Percentiles rank a stretch among this genome's conserved stretches.
These are phyloP conservation scores for Melanostoma mellinum DNA, from an alignment of 2,888 invertebrate species.

Conservation along the genomic window DNA sequence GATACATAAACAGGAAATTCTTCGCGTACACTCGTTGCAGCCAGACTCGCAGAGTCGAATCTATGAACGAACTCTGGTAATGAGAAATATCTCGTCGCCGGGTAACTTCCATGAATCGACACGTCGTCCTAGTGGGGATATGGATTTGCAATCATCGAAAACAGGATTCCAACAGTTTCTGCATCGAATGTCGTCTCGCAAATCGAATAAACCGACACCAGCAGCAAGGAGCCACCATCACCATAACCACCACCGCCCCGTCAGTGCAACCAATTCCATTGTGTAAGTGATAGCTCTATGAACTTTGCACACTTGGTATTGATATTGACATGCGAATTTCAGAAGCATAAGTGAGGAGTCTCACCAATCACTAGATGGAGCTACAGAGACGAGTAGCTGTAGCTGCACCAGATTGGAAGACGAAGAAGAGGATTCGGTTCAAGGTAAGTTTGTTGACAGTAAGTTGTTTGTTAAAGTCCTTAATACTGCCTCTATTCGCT, in stretches of 20 bases:
- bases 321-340: constrained; percentile 38
- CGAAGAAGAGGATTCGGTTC: constrained; percentile 71
- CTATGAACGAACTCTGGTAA: constrained; percentile 80
- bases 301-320: constrained; percentile 32
- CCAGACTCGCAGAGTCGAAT: constrained; percentile 72
- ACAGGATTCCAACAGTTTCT: constrained; percentile 81
- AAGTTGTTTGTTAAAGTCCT: neutral
- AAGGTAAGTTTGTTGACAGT: constrained; percentile 60
- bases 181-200: constrained; percentile 81
- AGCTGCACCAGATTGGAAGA: constrained; percentile 80
- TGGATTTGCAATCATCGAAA: constrained; percentile 62
- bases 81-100: constrained; percentile 82
- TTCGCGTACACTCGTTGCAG: constrained; percentile 80
- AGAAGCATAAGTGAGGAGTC: constrained; percentile 75
- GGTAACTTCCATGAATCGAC: neutral
- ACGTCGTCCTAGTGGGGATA: constrained; percentile 50
- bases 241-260: constrained; percentile 76
- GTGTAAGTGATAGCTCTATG: constrained; percentile 77
- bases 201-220: constrained; percentile 78
- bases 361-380: constrained; percentile 79
- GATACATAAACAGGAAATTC: constrained; percentile 63
- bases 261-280: constrained; percentile 80
- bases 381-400: constrained; percentile 81
- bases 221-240: constrained; percentile 61
- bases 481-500: too few relatives aligned